Conservation (phyloP, 64 coral and sea anemone genomes). For the Porites lutea region DNA sequence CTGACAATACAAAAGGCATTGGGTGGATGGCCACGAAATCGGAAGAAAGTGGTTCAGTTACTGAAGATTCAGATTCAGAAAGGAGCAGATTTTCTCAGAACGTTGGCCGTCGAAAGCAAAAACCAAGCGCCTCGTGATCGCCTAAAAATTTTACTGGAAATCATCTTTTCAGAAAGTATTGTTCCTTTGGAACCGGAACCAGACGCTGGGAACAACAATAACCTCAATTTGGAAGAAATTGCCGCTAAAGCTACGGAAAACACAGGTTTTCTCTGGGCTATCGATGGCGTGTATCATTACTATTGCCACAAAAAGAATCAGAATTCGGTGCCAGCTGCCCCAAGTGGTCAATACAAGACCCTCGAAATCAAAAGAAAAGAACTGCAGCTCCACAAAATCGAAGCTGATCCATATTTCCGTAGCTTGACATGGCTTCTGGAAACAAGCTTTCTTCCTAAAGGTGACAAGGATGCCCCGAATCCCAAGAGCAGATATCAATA, state of each 20-base stretch:
- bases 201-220: not conserved
- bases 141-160: conserved; percentile 17
- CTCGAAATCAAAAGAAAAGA: conserved; percentile 4
- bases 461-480: not conserved
- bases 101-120: conserved; percentile 9
- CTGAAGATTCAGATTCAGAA: not conserved
- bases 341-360: not conserved
- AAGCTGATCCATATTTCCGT: conserved; percentile 6
- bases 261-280: not conserved
- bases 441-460: not conserved
- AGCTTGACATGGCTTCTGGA: conserved; percentile 10
- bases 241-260: not conserved
- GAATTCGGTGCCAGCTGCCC: too few relatives aligned
- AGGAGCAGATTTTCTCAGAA: not conserved
- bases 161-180: not conserved
- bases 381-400: not conserved
- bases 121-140: not conserved
- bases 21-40: not conserved
- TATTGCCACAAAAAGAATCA: not conserved
- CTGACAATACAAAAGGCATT: conserved; percentile 20
- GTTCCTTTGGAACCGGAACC: not conserved
- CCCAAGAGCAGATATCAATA: not conserved
- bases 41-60: not conserved
- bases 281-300: not conserved
- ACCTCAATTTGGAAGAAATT: not conserved